Base-by-base conservation (phyloP, 2,888 invertebrate species). In the Andrena praecox region DNA sequence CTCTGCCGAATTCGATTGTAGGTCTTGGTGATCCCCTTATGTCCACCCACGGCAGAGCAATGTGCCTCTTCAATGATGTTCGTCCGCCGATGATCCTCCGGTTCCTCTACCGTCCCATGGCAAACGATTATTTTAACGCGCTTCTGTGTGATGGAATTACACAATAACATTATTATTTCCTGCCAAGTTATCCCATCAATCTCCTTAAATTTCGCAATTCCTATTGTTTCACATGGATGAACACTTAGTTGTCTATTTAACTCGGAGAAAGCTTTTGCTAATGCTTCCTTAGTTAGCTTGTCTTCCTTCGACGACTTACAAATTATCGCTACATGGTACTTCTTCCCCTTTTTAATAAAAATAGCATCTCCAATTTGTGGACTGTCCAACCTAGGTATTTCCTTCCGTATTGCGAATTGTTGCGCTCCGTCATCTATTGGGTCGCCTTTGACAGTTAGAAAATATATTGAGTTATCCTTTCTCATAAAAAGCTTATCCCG, bases 21-120 rank as follows among this genome's bases (percentile, higher is more conserved):
- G 0, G 82, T 80, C 64, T 81, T 81, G 0, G 69, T 77, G 0
- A 72, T 62, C 2, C 81, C 82, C 29, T 80, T 80, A 7, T 84
- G 84, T 20, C 85, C 82, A 27, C 72, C 80, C 12, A 82, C 35
- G 1, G 5, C 7, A 1, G 62, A 71, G 2, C 48, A 24, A 16
- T 71, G 60, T 20, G 60, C 60, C 7, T 70, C 60, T 8, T 31
- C 31, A 3, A 60, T 31, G 4, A 70, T 70, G 2, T 31, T 60
- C 3, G 0, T 2, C 3, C 70, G 42, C 1, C 42, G 64, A 24
- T 64, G 48, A 16, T 42, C 24, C 42, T n/a, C 64, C 2, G 64
- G 64, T 48, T 48, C 64, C 6, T 42, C 42, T n/a, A 64, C 42
- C 10, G 64, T 48, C 1, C 64, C 42, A 42, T 48, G 64, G 42